phyloP scores from a whole-genome alignment of 2,888 invertebrate species.

The Muschampia plurimacula region DNA sequence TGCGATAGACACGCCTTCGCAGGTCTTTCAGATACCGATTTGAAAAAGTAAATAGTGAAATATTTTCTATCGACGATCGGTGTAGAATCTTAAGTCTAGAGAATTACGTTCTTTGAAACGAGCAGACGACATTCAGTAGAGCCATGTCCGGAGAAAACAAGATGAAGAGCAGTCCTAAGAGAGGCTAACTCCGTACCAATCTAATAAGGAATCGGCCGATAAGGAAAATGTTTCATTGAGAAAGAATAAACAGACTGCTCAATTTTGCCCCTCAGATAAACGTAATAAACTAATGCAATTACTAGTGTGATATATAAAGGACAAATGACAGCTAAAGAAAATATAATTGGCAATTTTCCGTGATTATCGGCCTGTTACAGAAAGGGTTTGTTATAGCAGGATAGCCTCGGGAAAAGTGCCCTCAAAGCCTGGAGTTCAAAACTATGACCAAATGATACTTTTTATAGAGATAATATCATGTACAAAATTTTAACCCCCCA shows the following conservation, averaged over 20 bases:
- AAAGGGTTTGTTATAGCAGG: neutral
- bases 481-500: too few relatives aligned
- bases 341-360: constrained; percentile 29
- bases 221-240: constrained; percentile 80
- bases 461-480: too few relatives aligned
- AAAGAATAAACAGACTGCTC: constrained; percentile 71
- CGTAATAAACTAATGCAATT: constrained; percentile 51
- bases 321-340: constrained; percentile 26
- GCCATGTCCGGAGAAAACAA: constrained; percentile 24
- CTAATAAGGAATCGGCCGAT: constrained; percentile 76
- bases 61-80: neutral
- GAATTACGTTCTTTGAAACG: constrained; percentile 9
- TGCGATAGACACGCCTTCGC: neutral
- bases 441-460: too few relatives aligned
- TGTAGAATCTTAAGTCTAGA: neutral
- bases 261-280: constrained; percentile 63
- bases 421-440: neutral
- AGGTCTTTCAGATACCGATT: neutral
- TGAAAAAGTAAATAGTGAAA: neutral
- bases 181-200: constrained; percentile 68
- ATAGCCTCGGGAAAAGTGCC: too few relatives aligned
- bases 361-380: constrained; percentile 18
- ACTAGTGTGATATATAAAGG: constrained; percentile 38
- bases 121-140: constrained; percentile 8
- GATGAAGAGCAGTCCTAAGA: constrained; percentile 41